Evolutionary conservation across 2,888 invertebrate species (phyloP).

Genomic region (Megalurothrips usitatus): DNA sequence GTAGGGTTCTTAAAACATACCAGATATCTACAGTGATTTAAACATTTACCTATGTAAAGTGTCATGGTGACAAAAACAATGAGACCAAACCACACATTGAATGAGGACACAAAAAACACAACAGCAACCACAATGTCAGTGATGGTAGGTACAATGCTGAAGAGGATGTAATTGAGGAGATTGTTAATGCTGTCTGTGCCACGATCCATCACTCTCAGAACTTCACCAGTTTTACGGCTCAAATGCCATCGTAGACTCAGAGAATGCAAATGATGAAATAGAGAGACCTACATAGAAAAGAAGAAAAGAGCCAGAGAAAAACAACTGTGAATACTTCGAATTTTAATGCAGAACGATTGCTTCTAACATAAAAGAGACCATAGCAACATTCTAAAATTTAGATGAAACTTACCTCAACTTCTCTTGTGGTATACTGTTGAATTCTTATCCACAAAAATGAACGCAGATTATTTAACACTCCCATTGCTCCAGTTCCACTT

Average conservation of each 20-base stretch:
- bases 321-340: background rate
- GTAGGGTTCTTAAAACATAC: background rate
- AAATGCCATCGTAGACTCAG: conserved; percentile 94
- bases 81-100: conserved; percentile 91
- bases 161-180: conserved; percentile 84
- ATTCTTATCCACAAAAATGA: conserved; percentile 92
- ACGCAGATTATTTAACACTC: conserved; percentile 84
- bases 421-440: conserved; percentile 91
- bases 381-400: background rate
- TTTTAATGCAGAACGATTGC: conserved; percentile 28
- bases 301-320: conserved; percentile 14
- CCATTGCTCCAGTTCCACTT: conserved; percentile 88
- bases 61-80: conserved; percentile 93
- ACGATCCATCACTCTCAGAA: conserved; percentile 92
- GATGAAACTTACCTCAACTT: conserved; percentile 64
- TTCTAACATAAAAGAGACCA: background rate
- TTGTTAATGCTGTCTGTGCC: conserved; percentile 96
- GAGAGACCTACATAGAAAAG: conserved; percentile 56
- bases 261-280: conserved; percentile 83
- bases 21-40: background rate
- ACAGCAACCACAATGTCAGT: conserved; percentile 89
- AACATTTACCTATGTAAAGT: conserved; percentile 78
- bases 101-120: conserved; percentile 77
- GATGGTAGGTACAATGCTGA: conserved; percentile 89
- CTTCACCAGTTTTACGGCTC: conserved; percentile 92